These are phyloP conservation scores for Archaeoteleia sp. DNA, from an alignment of 2,888 invertebrate species.

Conservation along the genomic window DNA sequence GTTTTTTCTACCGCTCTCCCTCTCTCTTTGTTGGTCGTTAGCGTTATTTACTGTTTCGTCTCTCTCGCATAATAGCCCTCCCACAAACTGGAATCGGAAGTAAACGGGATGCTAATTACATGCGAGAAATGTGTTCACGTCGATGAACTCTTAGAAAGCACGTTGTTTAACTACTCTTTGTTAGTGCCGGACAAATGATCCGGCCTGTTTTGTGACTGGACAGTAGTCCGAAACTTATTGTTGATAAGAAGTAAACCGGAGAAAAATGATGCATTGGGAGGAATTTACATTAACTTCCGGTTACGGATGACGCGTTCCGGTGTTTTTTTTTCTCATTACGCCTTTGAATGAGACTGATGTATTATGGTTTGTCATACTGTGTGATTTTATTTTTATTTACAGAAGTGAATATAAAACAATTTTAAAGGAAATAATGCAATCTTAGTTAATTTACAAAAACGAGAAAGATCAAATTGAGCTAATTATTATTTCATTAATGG, in stretches of 20 bases:
- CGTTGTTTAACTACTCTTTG: conserved; percentile 31
- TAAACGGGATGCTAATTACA: conserved; percentile 70
- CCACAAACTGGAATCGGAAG: conserved; percentile 65
- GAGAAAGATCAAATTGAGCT: too few relatives aligned
- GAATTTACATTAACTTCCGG: conserved; percentile 61
- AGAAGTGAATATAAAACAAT: too few relatives aligned
- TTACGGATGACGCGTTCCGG: conserved; percentile 43
- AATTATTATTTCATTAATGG: too few relatives aligned
- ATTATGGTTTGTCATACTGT: too few relatives aligned
- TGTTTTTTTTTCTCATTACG: too few relatives aligned
- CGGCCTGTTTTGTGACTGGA: conserved; percentile 37
- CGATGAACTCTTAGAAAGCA: conserved; percentile 50
- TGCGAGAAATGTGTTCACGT: conserved; percentile 58
- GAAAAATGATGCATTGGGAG: conserved; percentile 50
- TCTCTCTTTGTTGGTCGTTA: conserved; percentile 28
- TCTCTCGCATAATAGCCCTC: conserved; percentile 44
- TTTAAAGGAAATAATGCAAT: too few relatives aligned
- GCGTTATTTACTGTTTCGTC: neutral
- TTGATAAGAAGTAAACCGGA: conserved; percentile 56
- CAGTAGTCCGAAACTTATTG: conserved; percentile 45
- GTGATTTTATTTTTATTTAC: too few relatives aligned
- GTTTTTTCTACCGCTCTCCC: conserved; percentile 40
- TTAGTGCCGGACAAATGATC: conserved; percentile 39
- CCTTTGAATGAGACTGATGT: too few relatives aligned
- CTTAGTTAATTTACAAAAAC: too few relatives aligned